Conservation (phyloP, 2,888 invertebrate genomes). For the Athripsodes cinereus region DNA sequence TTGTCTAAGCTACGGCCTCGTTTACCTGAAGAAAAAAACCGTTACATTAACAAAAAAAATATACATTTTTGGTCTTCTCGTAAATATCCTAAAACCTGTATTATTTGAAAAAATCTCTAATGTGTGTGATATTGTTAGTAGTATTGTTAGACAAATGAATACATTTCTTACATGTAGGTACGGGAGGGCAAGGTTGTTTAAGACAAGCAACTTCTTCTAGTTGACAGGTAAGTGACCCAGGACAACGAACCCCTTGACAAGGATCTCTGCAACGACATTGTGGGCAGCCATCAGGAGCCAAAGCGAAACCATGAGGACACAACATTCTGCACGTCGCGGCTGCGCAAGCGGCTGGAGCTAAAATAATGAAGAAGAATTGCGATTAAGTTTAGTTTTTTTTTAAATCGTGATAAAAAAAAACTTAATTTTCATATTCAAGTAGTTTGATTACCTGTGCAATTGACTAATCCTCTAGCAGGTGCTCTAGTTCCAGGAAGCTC, state of each 20-base stretch:
- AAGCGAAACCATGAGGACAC: conserved; percentile 76
- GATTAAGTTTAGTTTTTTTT: not conserved
- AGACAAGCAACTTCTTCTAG: conserved; percentile 72
- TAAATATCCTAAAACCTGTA: too few relatives aligned
- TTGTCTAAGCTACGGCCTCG: conserved; percentile 70
- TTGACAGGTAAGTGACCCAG: conserved; percentile 69
- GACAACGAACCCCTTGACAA: conserved; percentile 68
- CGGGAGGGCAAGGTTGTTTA: conserved; percentile 74
- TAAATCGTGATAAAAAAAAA: too few relatives aligned
- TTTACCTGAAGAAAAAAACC: conserved; percentile 52
- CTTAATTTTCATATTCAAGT: not conserved
- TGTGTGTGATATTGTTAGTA: too few relatives aligned
- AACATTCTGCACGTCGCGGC: conserved; percentile 82
- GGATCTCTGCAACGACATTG: conserved; percentile 78
- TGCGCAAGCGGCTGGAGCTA: conserved; percentile 62
- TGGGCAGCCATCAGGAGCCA: conserved; percentile 64
- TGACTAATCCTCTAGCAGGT: conserved; percentile 56
- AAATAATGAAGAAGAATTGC: too few relatives aligned
- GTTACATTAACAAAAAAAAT: too few relatives aligned
- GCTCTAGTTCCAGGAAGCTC: conserved; percentile 73
- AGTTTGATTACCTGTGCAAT: conserved; percentile 52
- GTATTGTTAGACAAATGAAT: too few relatives aligned
- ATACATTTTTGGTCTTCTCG: too few relatives aligned
- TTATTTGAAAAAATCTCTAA: too few relatives aligned
- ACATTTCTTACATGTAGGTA: conserved; percentile 63